Base-by-base conservation (phyloP, 2,888 invertebrate genomes). In the Ganaspis brasiliensis region DNA sequence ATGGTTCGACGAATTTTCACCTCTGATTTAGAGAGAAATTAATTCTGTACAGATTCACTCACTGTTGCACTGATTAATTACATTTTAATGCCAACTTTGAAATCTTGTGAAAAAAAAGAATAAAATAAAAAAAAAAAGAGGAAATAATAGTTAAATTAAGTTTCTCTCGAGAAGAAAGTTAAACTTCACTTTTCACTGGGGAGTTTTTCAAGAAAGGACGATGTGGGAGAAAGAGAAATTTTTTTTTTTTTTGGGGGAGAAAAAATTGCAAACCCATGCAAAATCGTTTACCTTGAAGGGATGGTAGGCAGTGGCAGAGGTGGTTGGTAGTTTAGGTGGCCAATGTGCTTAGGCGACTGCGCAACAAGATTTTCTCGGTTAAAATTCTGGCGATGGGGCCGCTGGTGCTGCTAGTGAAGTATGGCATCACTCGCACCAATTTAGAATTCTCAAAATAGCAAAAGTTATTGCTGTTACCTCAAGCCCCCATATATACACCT, bases 391-490 rank as follows among this genome's bases (percentile, higher is more conserved):
- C 76, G 82, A 78, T 79, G 82, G 72, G 80, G 81, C 81, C 73
- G 81, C 79, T 74, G 80, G 79, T 80, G 81, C 84, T 84, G 87
- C 87, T 87, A 85, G 85, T 84, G 86, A 89, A 89, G 89, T 89
- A 88, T 89, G 89, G 87, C 90, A 90, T 91, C 90, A 90, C 88
- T 87, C 85, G 86, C 81, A 87, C 88, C 82, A 83, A 90, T 86
- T 91, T 91, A 91, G 91, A 90, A 84, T 82, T 82, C 85, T 89
- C 87, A 84, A 91, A 91, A 91, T 91, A 91, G 89, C 84, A 63
- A 81, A 81, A 84, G 86, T 87, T 86, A 86, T 87, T 86, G 86
- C 86, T 83, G 86, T 84, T 84, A 84, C 84, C 86, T 86, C 84
- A 85, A 81, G 79, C 82, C 75, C 76, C 82, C 81, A 57, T 82